Conservation (phyloP, 1,140 invertebrate genomes). For the Bombus soroeensis region DNA sequence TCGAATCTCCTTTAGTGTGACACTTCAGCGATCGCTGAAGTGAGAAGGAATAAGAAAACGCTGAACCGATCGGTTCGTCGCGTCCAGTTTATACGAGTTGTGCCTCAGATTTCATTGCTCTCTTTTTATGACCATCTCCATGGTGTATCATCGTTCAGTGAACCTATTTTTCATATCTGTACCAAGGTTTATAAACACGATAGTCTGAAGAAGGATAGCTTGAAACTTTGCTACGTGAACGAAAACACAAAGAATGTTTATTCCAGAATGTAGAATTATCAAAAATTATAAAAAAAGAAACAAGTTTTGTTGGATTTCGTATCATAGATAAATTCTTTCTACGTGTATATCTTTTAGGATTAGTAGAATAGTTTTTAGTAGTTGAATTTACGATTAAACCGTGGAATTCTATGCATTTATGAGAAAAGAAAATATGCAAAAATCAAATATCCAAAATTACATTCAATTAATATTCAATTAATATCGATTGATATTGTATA, state of each 20-base stretch:
- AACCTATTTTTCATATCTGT: neutral
- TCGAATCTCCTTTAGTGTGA: constrained; percentile 16
- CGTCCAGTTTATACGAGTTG: constrained; percentile 28
- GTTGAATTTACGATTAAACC: neutral
- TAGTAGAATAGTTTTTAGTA: neutral
- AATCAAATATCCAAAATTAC: no score
- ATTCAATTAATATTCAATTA: no score
- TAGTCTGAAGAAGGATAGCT: no score
- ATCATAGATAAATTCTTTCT: neutral
- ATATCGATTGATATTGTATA: no score
- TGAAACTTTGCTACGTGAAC: no score
- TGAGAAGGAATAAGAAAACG: constrained; percentile 40
- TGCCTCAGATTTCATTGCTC: constrained; percentile 19
- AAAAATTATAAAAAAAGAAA: neutral
- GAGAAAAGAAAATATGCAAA: no score
- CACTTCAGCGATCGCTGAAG: constrained; percentile 17
- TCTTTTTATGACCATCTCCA: neutral
- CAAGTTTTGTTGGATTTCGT: neutral
- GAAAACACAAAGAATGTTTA: neutral
- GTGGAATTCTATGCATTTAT: no score
- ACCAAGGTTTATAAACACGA: neutral
- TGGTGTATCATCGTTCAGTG: no score
- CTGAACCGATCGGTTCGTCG: constrained; percentile 20
- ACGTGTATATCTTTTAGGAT: neutral
- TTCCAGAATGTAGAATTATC: neutral